phyloP scores from a whole-genome alignment of 2,113 vertebrate genomes.

The Clarias macrocephalus region DNA sequence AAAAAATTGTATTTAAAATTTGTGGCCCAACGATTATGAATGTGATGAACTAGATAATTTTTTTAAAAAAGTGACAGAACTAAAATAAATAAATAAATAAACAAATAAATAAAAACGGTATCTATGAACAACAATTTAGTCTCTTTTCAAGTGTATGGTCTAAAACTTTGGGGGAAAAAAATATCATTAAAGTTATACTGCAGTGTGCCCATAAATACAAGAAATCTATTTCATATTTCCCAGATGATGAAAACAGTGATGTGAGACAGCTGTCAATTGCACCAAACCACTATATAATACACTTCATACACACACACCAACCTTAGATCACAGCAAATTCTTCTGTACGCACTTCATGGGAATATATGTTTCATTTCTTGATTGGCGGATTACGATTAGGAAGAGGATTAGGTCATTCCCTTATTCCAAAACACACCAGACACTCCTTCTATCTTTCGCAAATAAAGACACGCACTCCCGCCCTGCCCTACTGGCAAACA shows the following conservation, averaged over 20 bases:
- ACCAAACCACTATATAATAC: constrained; percentile 8
- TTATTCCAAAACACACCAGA: background rate
- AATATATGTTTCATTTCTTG: background rate
- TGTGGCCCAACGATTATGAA: too few species aligned
- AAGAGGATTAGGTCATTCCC: background rate
- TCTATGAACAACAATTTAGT: background rate
- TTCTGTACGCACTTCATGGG: background rate
- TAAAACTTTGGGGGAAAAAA: background rate
- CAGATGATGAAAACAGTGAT: background rate
- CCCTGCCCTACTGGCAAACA: background rate
- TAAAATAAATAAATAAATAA: too few species aligned
- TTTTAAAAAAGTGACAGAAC: too few species aligned
- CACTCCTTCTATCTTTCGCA: background rate
- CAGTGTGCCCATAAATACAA: background rate
- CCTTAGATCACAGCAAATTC: constrained; percentile 10
- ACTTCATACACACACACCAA: background rate
- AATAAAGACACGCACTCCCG: background rate
- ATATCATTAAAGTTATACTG: background rate
- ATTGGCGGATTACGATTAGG: background rate
- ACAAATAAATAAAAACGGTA: too few species aligned
- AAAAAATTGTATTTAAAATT: too few species aligned
- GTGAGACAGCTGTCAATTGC: background rate
- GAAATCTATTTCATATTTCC: constrained; percentile 10
- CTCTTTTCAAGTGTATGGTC: background rate
- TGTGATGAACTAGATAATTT: too few species aligned